These are phyloP conservation scores for Vulpes vulpes DNA, from an alignment of 2,113 vertebrate genomes.

Conservation along the genomic window DNA sequence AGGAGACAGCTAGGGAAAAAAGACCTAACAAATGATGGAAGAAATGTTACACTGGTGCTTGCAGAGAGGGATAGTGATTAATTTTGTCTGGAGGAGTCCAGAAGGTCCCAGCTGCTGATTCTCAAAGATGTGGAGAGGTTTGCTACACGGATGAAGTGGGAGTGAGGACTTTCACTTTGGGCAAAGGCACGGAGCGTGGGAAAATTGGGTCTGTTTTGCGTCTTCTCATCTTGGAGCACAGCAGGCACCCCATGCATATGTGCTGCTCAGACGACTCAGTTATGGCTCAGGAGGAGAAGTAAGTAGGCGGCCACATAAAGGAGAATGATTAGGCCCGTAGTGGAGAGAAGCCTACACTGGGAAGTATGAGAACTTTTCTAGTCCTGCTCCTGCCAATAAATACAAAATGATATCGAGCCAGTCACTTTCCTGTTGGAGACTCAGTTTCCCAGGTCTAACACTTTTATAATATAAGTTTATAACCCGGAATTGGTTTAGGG, in stretches of 20 bases:
- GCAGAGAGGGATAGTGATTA: neutral
- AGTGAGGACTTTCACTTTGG: neutral
- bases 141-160: neutral
- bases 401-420: neutral
- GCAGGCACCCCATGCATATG: neutral
- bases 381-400: neutral
- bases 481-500: neutral
- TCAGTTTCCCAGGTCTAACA: neutral
- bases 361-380: neutral
- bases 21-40: neutral
- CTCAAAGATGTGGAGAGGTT: neutral
- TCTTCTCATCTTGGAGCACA: neutral
- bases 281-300: neutral
- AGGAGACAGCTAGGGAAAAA: neutral
- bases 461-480: neutral
- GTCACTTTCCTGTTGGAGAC: neutral
- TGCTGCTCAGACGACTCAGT: neutral
- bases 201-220: neutral
- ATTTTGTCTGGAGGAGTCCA: neutral
- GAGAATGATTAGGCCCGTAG: neutral
- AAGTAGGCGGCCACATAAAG: neutral
- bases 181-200: neutral
- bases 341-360: neutral
- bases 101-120: neutral
- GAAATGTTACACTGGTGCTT: neutral